Conservation (phyloP, 2,888 invertebrate species). For the Parochlus steinenii region DNA sequence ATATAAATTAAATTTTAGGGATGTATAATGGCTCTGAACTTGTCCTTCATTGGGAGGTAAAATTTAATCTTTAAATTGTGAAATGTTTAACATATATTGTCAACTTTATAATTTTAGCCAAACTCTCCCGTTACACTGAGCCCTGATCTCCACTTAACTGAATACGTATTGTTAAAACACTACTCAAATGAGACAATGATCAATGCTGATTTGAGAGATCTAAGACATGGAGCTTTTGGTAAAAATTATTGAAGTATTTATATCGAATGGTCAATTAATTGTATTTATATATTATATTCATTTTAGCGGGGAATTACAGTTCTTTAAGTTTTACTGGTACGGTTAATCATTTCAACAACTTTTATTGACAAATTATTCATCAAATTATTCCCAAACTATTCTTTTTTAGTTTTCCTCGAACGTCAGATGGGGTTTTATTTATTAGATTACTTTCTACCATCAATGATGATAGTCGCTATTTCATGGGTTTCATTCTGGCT, state of each 20-base stretch:
- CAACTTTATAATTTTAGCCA: too few relatives aligned
- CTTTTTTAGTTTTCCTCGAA: conserved; percentile 59
- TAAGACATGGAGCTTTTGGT: conserved; percentile 57
- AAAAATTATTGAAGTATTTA: conserved; percentile 18
- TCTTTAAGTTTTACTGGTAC: conserved; percentile 58
- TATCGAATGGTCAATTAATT: neutral
- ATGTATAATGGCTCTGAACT: conserved; percentile 64
- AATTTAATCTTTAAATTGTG: too few relatives aligned
- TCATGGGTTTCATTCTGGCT: conserved; percentile 86
- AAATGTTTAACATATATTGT: too few relatives aligned
- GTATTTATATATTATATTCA: conserved; percentile 15
- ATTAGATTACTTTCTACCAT: conserved; percentile 78
- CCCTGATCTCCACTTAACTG: conserved; percentile 60
- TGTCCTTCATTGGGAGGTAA: conserved; percentile 56
- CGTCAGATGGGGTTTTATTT: conserved; percentile 74
- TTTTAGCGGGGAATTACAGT: conserved; percentile 68
- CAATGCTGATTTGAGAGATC: conserved; percentile 47
- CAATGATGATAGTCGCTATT: conserved; percentile 69
- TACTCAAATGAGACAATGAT: conserved; percentile 56
- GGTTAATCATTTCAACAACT: too few relatives aligned
- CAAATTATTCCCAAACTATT: too few relatives aligned
- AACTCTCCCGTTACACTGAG: too few relatives aligned
- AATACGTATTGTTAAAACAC: conserved; percentile 52
- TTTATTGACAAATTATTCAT: too few relatives aligned
- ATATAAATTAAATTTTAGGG: conserved; percentile 36